Percentiles rank a stretch among this genome's conserved stretches.
Conservation (phyloP, 2,888 invertebrate genomes). For the Petrophora chlorosata region DNA sequence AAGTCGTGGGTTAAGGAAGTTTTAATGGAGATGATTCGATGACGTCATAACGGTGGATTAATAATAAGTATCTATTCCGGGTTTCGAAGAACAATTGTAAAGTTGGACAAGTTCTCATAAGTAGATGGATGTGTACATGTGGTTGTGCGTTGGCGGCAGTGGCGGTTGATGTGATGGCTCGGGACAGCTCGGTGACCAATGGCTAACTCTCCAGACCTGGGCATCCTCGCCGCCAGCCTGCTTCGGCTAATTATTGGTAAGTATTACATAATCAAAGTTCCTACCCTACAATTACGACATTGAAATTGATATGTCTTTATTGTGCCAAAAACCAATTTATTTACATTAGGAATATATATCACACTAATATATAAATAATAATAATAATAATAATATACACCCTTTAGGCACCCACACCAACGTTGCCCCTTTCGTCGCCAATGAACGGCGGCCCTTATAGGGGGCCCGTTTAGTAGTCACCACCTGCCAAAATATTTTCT, state of each 20-base stretch:
- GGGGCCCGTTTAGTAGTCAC: too few species aligned
- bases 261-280: conserved; percentile 46
- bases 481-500: too few species aligned
- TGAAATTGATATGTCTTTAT: background rate
- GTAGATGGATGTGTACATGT: conserved; percentile 28
- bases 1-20: conserved; percentile 25
- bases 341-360: too few species aligned
- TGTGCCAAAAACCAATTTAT: too few species aligned
- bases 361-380: too few species aligned
- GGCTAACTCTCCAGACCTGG: conserved; percentile 85
- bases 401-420: too few species aligned
- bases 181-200: conserved; percentile 72
- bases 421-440: too few species aligned
- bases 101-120: background rate
- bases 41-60: conserved; percentile 14
- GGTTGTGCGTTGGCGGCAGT: conserved; percentile 37
- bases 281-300: background rate
- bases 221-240: conserved; percentile 84
- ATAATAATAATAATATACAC: too few species aligned
- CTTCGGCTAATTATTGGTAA: conserved; percentile 86
- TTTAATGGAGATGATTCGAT: conserved; percentile 22
- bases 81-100: background rate
- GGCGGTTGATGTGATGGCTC: conserved; percentile 66
- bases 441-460: too few species aligned
- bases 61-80: background rate